Conservation (phyloP, 2,797 vertebrate genomes). For the Coccyzus lansbergi region DNA sequence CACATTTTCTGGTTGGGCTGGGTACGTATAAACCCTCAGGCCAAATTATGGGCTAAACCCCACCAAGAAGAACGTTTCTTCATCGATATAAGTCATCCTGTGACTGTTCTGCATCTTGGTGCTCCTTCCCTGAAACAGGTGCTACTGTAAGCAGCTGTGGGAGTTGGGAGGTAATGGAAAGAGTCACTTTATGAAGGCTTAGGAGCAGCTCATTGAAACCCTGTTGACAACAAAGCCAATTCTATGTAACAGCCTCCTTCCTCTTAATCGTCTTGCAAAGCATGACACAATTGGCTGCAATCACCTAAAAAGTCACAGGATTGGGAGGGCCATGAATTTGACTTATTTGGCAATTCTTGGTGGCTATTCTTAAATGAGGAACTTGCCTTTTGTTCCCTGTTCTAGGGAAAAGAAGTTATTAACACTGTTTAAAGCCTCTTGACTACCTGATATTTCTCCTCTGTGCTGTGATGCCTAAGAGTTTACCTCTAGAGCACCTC, state of each 20-base stretch:
- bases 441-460: not conserved
- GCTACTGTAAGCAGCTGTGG: not conserved
- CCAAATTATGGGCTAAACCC: not conserved
- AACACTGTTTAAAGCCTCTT: not conserved
- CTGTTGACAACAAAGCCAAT: not conserved
- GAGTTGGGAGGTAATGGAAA: not conserved
- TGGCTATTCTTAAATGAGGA: not conserved
- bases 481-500: not conserved
- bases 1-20: not conserved
- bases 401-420: not conserved
- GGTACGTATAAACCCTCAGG: not conserved
- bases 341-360: not conserved
- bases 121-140: not conserved
- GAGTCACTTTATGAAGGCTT: not conserved
- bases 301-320: not conserved
- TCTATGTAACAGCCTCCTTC: not conserved
- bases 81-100: not conserved
- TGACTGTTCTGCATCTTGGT: not conserved
- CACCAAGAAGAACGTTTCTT: not conserved
- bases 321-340: not conserved
- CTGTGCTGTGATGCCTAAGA: not conserved
- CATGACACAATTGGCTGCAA: not conserved
- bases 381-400: not conserved
- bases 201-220: not conserved
- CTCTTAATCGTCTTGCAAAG: not conserved